These are phyloP conservation scores for Nesoenas mayeri DNA, from an alignment of 2,113 vertebrate species.

Conservation along the genomic window DNA sequence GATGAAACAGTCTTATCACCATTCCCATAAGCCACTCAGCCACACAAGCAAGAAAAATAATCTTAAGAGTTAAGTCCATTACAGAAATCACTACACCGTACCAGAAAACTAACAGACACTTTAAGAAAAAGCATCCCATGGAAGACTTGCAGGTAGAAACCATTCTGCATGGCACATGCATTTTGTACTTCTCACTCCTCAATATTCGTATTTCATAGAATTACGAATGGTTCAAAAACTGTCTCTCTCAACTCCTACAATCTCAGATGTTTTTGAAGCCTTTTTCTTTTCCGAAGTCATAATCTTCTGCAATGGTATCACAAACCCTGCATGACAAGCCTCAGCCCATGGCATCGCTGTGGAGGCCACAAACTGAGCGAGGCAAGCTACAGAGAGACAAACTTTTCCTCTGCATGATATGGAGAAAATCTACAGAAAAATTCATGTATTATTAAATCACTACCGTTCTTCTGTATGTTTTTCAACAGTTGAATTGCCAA, in stretches of 20 bases:
- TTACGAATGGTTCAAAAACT: background rate
- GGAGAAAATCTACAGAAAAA: background rate
- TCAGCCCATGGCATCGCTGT: background rate
- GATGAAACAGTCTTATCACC: background rate
- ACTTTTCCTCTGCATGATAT: background rate
- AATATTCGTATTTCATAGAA: background rate
- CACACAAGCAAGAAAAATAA: background rate
- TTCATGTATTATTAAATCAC: background rate
- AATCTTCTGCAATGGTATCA: background rate
- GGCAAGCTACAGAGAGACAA: background rate
- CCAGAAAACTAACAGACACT: background rate
- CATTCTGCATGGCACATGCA: background rate
- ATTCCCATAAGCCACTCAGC: background rate
- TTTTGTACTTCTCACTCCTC: background rate
- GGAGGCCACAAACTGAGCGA: background rate
- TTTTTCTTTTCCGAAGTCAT: conserved; percentile 9
- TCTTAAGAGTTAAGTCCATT: background rate
- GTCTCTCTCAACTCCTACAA: background rate
- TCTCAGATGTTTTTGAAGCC: background rate
- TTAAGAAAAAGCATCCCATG: background rate
- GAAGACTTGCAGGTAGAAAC: background rate
- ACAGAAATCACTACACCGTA: background rate
- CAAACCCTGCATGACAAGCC: background rate
- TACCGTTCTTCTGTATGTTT: background rate
- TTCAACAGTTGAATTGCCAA: background rate